These are phyloP conservation scores for Heliconius sara DNA, from an alignment of 2,888 invertebrate species.

Conservation along the genomic window DNA sequence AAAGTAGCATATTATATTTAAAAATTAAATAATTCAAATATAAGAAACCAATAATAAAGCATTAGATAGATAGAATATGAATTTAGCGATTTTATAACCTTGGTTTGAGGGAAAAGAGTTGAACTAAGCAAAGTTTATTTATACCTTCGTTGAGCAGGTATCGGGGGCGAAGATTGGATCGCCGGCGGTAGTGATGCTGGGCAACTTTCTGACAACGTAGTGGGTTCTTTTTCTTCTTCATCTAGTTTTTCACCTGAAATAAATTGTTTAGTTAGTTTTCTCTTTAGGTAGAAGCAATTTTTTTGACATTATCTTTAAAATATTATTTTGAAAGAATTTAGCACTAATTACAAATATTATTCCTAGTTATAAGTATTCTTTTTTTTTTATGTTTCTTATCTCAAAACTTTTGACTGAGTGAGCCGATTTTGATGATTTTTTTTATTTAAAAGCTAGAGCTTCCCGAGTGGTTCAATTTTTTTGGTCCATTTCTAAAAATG, in stretches of 20 bases:
- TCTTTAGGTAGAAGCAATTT: not conserved
- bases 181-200: conserved; percentile 75
- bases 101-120: not conserved
- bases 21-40: not conserved
- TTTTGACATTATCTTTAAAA: not conserved
- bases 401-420: too few relatives aligned
- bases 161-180: conserved; percentile 71
- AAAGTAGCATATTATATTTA: not conserved
- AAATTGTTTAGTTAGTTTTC: not conserved
- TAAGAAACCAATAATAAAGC: not conserved
- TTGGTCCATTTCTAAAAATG: too few relatives aligned
- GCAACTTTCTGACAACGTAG: conserved; percentile 71
- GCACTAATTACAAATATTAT: too few relatives aligned
- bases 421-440: too few relatives aligned
- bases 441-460: too few relatives aligned
- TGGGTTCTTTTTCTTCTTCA: conserved; percentile 65
- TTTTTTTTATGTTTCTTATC: too few relatives aligned
- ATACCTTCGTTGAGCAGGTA: conserved; percentile 82
- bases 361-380: too few relatives aligned
- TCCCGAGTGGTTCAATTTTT: too few relatives aligned
- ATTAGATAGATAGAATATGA: not conserved
- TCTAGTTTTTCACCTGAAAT: conserved; percentile 68
- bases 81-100: not conserved
- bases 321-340: not conserved
- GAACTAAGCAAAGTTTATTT: not conserved